A percentile compares a stretch with the other conserved stretches of the same genome.
These are phyloP conservation scores for Cantharis rufa DNA, from an alignment of 2,888 invertebrate species.

Conservation along the genomic window DNA sequence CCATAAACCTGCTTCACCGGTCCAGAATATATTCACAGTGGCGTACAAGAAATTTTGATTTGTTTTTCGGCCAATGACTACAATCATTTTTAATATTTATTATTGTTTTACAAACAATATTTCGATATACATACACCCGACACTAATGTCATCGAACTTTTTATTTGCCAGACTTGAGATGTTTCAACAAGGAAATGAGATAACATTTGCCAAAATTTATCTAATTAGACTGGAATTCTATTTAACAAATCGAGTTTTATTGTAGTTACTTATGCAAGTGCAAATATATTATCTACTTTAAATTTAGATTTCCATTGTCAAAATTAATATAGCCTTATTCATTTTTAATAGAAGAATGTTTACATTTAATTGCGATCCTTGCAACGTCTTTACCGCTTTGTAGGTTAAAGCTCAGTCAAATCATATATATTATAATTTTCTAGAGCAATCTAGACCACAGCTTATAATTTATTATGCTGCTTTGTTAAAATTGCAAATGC, in stretches of 20 bases:
- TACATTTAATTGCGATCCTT: neutral
- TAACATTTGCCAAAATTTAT: neutral
- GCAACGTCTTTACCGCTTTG: neutral
- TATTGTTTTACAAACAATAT: neutral
- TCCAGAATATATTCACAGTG: conserved; percentile 44
- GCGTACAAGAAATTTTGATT: conserved; percentile 34
- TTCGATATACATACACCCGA: neutral
- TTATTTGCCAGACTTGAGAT: neutral
- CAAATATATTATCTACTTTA: neutral
- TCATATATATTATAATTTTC: neutral
- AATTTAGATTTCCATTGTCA: neutral
- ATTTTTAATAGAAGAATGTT: neutral
- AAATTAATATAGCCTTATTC: neutral
- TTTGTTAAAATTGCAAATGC: neutral
- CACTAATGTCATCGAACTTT: conserved; percentile 13
- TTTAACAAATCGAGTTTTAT: neutral
- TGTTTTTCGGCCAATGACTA: neutral
- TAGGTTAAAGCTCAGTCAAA: neutral
- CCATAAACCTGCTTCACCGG: conserved; percentile 49
- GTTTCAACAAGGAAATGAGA: neutral
- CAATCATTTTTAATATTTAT: neutral
- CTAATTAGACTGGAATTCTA: neutral
- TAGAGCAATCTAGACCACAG: neutral
- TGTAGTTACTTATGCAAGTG: neutral
- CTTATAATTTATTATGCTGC: neutral